Evolutionary conservation across 2,113 vertebrate genomes (phyloP).

Genomic region (Cyrtonyx montezumae): DNA sequence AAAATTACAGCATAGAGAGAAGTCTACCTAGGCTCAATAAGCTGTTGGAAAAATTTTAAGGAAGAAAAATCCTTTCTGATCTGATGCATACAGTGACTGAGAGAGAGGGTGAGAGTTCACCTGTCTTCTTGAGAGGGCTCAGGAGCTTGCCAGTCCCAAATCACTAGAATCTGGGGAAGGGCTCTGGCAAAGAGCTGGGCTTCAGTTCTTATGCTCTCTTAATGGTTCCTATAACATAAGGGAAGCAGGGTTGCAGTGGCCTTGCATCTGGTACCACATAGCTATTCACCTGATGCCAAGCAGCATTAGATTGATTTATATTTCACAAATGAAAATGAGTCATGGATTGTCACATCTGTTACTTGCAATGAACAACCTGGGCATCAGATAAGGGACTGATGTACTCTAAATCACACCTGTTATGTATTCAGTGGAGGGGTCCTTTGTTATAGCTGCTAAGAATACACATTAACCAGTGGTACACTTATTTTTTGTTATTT

Average conservation of each 20-base stretch:
- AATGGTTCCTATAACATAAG: background rate
- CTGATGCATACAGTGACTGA: background rate
- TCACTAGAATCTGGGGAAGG: background rate
- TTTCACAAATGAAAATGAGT: background rate
- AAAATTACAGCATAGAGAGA: background rate
- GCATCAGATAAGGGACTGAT: background rate
- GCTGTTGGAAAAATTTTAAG: background rate
- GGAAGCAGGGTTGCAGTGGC: background rate
- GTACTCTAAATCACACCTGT: background rate
- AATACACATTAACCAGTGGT: background rate
- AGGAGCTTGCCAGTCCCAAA: background rate
- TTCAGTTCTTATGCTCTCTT: background rate
- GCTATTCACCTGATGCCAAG: background rate
- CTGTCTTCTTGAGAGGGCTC: background rate
- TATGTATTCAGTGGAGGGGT: background rate
- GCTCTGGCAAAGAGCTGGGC: background rate
- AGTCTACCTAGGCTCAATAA: background rate
- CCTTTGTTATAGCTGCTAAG: background rate
- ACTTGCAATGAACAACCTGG: background rate
- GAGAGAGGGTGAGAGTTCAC: rapidly evolving
- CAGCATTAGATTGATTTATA: background rate
- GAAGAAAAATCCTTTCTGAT: background rate
- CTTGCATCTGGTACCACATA: background rate
- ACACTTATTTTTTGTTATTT: background rate
- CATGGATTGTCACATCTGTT: background rate